phyloP scores from a whole-genome alignment of 2,888 invertebrate genomes.

The Ischnus inquisitorius region DNA sequence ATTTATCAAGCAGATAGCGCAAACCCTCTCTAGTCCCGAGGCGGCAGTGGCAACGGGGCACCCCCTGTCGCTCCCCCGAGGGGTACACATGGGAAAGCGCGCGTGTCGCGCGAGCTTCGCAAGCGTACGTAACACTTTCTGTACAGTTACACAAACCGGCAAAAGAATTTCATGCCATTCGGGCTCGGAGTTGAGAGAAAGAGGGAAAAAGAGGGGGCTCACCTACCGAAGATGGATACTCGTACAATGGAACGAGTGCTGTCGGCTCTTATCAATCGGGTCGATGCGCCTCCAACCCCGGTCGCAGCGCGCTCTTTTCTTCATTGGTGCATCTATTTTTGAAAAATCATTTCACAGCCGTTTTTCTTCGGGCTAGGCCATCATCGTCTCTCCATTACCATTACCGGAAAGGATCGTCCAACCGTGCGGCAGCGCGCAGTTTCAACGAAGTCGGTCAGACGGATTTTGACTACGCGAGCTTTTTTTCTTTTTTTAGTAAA shows the following conservation, averaged over 20 bases:
- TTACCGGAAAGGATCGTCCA: too few species aligned
- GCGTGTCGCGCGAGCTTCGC: conserved; percentile 48
- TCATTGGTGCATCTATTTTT: conserved; percentile 1
- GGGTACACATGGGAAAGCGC: conserved; percentile 35
- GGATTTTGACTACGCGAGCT: too few species aligned
- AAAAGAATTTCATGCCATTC: conserved; percentile 28
- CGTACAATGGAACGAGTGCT: conserved; percentile 19
- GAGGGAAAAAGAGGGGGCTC: conserved; percentile 25
- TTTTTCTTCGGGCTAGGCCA: background rate
- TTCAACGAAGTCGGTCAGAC: too few species aligned
- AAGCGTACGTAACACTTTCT: background rate
- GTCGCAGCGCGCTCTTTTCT: background rate
- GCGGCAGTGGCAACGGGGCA: conserved; percentile 19
- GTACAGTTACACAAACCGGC: conserved; percentile 29
- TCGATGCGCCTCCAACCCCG: conserved; percentile 14
- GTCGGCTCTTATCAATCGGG: conserved; percentile 28
- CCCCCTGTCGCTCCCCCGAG: conserved; percentile 51
- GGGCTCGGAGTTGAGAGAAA: conserved; percentile 23
- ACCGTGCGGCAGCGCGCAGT: too few species aligned
- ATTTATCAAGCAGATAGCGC: conserved; percentile 83
- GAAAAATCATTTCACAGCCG: background rate
- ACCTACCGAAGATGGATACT: background rate
- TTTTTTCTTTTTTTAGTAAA: background rate
- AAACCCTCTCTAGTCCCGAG: conserved; percentile 44
- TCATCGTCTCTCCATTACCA: too few species aligned